A percentile compares a stretch with the other conserved stretches of the same genome.
These are phyloP conservation scores for Molorchus minor DNA, from an alignment of 2,888 invertebrate genomes.

Conservation along the genomic window DNA sequence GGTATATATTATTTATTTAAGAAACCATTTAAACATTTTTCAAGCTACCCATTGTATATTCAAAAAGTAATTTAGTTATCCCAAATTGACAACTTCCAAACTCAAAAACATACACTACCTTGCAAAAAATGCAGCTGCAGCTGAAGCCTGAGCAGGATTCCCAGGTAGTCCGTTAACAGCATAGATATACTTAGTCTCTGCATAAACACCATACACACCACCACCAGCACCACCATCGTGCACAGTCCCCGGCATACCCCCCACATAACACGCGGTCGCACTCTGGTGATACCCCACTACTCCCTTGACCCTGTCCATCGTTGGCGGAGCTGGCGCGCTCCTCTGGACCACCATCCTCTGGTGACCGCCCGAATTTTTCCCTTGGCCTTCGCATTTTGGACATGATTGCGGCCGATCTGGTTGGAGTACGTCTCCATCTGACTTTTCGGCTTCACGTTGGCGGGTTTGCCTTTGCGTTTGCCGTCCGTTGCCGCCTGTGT, in stretches of 20 bases:
- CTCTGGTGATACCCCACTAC: constrained; percentile 50
- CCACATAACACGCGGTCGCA: constrained; percentile 49
- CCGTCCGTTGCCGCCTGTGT: constrained; percentile 49
- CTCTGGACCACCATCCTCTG: constrained; percentile 7
- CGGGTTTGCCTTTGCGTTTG: constrained; percentile 44
- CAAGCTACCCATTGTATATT: too few relatives aligned
- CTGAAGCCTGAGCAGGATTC: constrained; percentile 66
- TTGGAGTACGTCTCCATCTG: constrained; percentile 22
- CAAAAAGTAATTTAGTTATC: too few relatives aligned
- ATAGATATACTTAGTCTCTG: constrained; percentile 67
- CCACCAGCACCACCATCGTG: constrained; percentile 50
- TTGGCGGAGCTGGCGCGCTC: constrained; percentile 8
- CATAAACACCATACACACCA: constrained; percentile 59
- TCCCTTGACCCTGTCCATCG: constrained; percentile 44
- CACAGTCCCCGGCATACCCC: constrained; percentile 40
- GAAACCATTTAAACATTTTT: too few relatives aligned
- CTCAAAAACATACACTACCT: constrained; percentile 60
- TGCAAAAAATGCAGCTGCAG: constrained; percentile 70
- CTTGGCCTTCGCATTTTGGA: constrained; percentile 13
- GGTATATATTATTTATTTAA: too few relatives aligned
- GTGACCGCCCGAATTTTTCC: neutral
- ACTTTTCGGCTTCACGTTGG: constrained; percentile 25
- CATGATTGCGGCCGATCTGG: constrained; percentile 5
- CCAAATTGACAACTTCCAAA: too few relatives aligned
- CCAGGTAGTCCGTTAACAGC: constrained; percentile 66